These are phyloP conservation scores for Petrocephalus microphthalmus DNA, from an alignment of 2,113 vertebrate genomes.

Conservation along the genomic window DNA sequence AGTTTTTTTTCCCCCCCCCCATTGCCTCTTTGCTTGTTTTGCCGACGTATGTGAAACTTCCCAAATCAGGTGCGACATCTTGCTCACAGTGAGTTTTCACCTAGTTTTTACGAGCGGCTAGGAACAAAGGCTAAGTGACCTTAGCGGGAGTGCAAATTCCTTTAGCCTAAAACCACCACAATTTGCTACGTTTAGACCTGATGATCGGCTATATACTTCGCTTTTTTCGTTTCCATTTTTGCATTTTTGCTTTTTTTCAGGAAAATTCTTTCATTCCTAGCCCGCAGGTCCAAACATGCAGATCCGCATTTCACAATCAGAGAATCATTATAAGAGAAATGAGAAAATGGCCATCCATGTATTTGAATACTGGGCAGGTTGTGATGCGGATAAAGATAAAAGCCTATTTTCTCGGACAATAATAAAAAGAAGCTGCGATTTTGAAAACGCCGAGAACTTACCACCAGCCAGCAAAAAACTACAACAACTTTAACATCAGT, in stretches of 20 bases:
- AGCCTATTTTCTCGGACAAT: not conserved
- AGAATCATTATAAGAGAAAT: not conserved
- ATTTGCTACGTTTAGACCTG: not conserved
- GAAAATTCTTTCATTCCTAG: not conserved
- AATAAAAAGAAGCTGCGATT: not conserved
- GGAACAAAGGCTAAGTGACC: conserved; percentile 28
- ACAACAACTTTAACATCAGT: not conserved
- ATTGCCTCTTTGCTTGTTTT: conserved; percentile 20
- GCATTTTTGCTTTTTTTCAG: not conserved
- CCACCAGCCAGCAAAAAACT: not conserved
- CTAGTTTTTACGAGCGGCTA: conserved; percentile 10
- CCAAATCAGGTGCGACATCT: conserved; percentile 22
- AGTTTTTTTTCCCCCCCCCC: not conserved
- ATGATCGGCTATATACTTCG: not conserved
- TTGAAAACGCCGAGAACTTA: not conserved
- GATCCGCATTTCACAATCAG: not conserved
- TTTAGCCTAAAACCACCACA: not conserved
- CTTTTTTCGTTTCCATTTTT: not conserved
- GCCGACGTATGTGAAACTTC: conserved; percentile 1
- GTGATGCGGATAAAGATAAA: not conserved
- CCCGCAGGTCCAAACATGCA: not conserved
- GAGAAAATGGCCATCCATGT: not conserved
- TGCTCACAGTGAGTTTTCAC: conserved; percentile 12
- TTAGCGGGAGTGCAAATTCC: conserved; percentile 37
- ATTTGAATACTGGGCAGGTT: not conserved